Base-by-base conservation (phyloP, 2,113 vertebrate genomes). In the Rhynchopsitta pachyrhyncha region DNA sequence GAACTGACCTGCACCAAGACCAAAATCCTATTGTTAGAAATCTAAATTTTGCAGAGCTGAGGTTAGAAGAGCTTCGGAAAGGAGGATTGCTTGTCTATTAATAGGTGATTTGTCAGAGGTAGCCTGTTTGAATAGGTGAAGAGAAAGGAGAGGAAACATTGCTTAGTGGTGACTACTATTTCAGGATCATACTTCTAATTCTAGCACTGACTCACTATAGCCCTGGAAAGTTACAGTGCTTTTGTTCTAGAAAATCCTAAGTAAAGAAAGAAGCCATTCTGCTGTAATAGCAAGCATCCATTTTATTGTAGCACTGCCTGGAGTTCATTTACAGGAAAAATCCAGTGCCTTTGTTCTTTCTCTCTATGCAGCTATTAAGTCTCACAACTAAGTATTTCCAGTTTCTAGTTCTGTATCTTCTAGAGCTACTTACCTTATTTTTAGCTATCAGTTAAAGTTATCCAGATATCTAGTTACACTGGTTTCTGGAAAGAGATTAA, bases 251-350 rank as follows among this genome's bases (percentile, higher is more conserved):
- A 82, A 94, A 93, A 86, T 59, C 20, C 49, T 74, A 46, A 91
- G 67, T 33, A 80, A 84, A 91, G 86, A 95, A 95, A 93, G 75
- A 59, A 95, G 67, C 67, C 78, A 90, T 80, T 96, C 84, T 80
- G 42, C 46, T 80, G 75, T 95, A 95, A 96, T 77, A 95, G 87
- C 94, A 95, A 96, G 93, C 96, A 96, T 88, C 53, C 75, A 95
- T 87, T 94, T 92, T 70, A 93, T 94, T 94, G 87, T 96, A 77
- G 53, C 28, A 16, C 66, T 88, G 93, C 94, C 93, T 96, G 95
- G 90, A 94, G 87, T 93, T 90, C 88, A 93, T 95, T 94, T 96
- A 74, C 91, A 95, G 87, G 81, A 90, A 95, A 88, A 95, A 94
- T 66, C 6, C 12, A 46, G 12, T 57, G 87, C 37, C 60, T 95